Evolutionary conservation across 2,797 vertebrate genomes (phyloP), one percentile per base, ranked within the genome.

Genomic region (Rousettus madagascariensis): DNA sequence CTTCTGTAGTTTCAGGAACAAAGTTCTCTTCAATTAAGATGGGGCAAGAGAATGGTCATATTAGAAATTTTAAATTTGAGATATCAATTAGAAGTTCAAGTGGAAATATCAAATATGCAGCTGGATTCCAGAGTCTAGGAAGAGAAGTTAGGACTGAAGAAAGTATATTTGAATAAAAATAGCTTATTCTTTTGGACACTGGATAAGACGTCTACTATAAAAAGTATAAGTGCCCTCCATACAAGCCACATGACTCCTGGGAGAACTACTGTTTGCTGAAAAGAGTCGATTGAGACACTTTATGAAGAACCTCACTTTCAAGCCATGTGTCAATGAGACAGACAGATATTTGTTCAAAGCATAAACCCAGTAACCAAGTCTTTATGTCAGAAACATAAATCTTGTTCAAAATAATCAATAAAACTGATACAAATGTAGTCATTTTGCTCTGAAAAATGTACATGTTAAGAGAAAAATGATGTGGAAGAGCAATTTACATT

Each of bases 101-200:
- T 41, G 55, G 22, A 88, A 33, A 69, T 59, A 15, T 22, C 36
- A 46, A 92, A 24, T 63, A 80, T n/a, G 61, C 8, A 71, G 26
- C 12, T 38, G 65, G 46, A 53, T 49, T 63, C 8, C 13, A 79
- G 80, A 90, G 28, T 20, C 19, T 72, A 33, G 69, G 33, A 24
- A 49, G 33, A 91, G n/a, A 86, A 61, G 4, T 61, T 17, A 38
- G 16, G 6, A 69, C 36, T 59, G 6, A 20, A 65, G 30, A 61
- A 12, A 84, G 12, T 15, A 3, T 13, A 78, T 86, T 80, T 84
- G 69, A 94, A 91, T 80, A 69, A 86, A 93, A 95, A 74, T 55
- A 19, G 6, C 6, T 41, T 84, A 33, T 46, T 72, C 8, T 55
- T 93, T 74, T 94, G 46, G 46, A 19, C 24, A 90, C 16, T 46